A percentile compares a stretch with the other conserved stretches of the same genome.
Evolutionary conservation across 2,888 invertebrate species (phyloP).

Genomic region (Metacarcinus magister): DNA sequence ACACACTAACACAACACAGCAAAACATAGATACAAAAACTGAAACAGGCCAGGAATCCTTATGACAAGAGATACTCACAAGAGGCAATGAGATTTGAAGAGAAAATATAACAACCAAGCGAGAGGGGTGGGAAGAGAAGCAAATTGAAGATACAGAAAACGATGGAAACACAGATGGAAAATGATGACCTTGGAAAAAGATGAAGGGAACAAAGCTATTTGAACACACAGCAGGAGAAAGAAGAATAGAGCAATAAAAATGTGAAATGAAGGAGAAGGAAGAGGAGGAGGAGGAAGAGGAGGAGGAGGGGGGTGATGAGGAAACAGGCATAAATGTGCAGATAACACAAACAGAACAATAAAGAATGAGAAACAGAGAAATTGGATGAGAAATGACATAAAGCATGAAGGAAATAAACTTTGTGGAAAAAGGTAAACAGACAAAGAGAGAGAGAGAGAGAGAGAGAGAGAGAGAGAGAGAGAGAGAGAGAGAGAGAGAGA

Average conservation of each 20-base stretch:
- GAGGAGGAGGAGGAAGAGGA: background rate
- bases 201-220: background rate
- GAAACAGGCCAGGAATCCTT: background rate
- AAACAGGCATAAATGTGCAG: background rate
- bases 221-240: background rate
- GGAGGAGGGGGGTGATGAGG: background rate
- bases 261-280: background rate
- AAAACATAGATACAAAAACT: background rate
- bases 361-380: slow-evolving; percentile 26
- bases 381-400: background rate
- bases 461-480: slow-evolving; percentile 13
- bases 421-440: background rate
- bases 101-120: background rate
- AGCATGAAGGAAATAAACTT: background rate
- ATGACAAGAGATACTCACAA: background rate
- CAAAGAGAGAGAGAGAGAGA: slow-evolving; percentile 4
- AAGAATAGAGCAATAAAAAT: background rate
- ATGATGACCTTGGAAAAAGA: slow-evolving; percentile 28
- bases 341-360: background rate
- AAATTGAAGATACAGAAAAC: background rate
- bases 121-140: too few relatives aligned
- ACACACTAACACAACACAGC: too few relatives aligned
- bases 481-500: background rate
- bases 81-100: background rate
- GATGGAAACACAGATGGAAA: background rate